Base-by-base conservation (phyloP, 2,113 vertebrate species). In the Mungos mungo region DNA sequence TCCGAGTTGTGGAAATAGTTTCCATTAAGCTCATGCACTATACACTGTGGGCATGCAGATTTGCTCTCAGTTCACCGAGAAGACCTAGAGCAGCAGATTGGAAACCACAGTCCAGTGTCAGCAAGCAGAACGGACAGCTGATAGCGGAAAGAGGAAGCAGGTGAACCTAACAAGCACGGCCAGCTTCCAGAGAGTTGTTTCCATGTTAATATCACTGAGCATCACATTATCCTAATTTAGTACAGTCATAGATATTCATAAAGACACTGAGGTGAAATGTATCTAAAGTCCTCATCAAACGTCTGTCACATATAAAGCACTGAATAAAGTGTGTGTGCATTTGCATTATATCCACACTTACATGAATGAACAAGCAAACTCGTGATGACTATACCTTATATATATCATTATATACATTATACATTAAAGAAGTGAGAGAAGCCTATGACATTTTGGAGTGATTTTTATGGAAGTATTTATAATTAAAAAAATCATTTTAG, bases 401-500 rank as follows among this genome's bases (percentile, higher is more conserved):
- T 93, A 45, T 82, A 38, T 38, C 6, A 52, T 35, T n/a, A 69
- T 87, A 93, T 66, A 45, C 29, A 82, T 86, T 86, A 45, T 57
- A 87, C 11, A 71, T 85, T 95, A 89, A 76, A 89, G 45, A 91
- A 77, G 41, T 71, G 57, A 81, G 38, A 79, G 82, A 84, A 77
- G 10, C 52, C 41, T n/a, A 38, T 27, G 63, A 38, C 41, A 88
- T 81, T 94, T 93, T 81, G 81, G 76, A 92, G 66, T 41, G 25
- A 76, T 94, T 92, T 94, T 35, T 29, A n/a, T 77, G 41, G 52
- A 93, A 66, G 52, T 76, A 63, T 1, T 69, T 87, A 87, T 38
- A 71, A 63, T 90, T 97, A 88, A 23, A n/a, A n/a, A 94, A 93
- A 35, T 92, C 13, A 57, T 76, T 88, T 90, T 57, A n/a, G 50